Percentiles rank a stretch among this genome's conserved stretches.
Conservation (phyloP, 2,797 vertebrate genomes). For the Gymnothorax javanicus region DNA sequence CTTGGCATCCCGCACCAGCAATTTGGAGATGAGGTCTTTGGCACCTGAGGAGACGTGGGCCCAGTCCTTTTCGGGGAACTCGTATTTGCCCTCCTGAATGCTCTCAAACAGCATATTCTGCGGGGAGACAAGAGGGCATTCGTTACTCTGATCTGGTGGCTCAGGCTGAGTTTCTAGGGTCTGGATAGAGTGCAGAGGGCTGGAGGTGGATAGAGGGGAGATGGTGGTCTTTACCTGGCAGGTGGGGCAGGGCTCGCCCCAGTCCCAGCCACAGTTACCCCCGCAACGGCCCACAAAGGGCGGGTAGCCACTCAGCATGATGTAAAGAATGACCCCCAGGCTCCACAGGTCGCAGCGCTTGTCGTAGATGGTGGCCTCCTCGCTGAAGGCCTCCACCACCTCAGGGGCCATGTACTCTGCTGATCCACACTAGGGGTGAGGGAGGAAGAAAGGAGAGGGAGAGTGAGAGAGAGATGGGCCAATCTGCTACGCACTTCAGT, state of each 20-base stretch:
- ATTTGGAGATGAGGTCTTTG: slow-evolving; percentile 98
- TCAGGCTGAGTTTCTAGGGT: too few species aligned
- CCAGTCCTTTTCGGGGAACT: slow-evolving; percentile 97
- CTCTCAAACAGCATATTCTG: slow-evolving; percentile 97
- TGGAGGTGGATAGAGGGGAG: too few species aligned
- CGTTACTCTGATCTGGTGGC: neutral
- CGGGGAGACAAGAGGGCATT: fast-evolving
- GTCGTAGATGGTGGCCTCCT: slow-evolving; percentile 97
- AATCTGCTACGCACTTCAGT: neutral
- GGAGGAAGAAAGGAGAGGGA: slow-evolving; percentile 2
- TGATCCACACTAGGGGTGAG: slow-evolving; percentile 82
- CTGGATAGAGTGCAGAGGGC: too few species aligned
- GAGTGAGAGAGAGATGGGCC: neutral
- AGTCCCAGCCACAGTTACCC: slow-evolving; percentile 95
- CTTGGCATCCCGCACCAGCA: slow-evolving; percentile 96
- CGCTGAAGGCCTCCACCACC: slow-evolving; percentile 96
- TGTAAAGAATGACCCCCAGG: slow-evolving; percentile 96
- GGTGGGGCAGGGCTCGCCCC: slow-evolving; percentile 89
- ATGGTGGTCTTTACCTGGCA: slow-evolving; percentile 82
- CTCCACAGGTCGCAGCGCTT: slow-evolving; percentile 99
- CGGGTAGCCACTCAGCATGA: slow-evolving; percentile 96
- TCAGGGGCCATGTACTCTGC: slow-evolving; percentile 98
- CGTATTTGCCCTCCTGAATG: slow-evolving; percentile 96
- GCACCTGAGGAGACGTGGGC: slow-evolving; percentile 93
- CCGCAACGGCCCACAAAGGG: slow-evolving; percentile 95